These are phyloP conservation scores for Ciona savignyi DNA, from an alignment of 23 tunicate species.

Conservation along the genomic window DNA sequence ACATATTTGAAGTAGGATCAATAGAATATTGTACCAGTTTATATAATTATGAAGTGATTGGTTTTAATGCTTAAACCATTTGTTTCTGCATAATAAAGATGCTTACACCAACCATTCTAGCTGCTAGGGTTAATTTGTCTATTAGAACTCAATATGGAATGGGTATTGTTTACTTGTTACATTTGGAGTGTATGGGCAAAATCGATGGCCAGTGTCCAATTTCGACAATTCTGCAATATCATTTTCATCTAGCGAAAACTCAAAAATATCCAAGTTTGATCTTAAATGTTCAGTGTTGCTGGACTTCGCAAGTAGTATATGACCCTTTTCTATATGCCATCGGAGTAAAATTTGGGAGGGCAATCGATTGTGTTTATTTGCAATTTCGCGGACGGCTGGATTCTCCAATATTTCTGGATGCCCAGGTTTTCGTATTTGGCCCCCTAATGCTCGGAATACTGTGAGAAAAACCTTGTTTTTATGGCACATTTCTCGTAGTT, in stretches of 20 bases:
- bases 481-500: conserved; percentile 50
- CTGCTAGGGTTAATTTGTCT: too few species aligned
- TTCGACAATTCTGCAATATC: conserved; percentile 16
- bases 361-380: conserved; percentile 32
- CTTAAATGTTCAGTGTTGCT: conserved; percentile 27
- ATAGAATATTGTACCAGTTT: too few species aligned
- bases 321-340: conserved; percentile 56
- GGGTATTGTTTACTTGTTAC: conserved; percentile 43
- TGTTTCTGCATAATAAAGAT: too few species aligned
- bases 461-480: conserved; percentile 39
- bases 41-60: too few species aligned
- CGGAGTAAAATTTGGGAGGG: conserved; percentile 69
- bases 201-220: conserved; percentile 33
- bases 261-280: conserved; percentile 45
- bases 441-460: conserved; percentile 62
- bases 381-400: conserved; percentile 31
- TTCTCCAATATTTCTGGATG: conserved; percentile 38
- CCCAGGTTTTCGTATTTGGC: conserved; percentile 18
- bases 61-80: too few species aligned
- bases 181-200: conserved; percentile 24
- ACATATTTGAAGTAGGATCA: too few species aligned
- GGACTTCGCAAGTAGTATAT: conserved; percentile 51
- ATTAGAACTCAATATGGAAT: conserved; percentile 41
- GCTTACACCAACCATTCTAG: too few species aligned
- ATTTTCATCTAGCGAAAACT: conserved; percentile 44